A percentile compares a stretch with the other conserved stretches of the same genome.
Evolutionary conservation across 2,797 vertebrate species (phyloP).

Genomic region (Crocidura indochinensis): DNA sequence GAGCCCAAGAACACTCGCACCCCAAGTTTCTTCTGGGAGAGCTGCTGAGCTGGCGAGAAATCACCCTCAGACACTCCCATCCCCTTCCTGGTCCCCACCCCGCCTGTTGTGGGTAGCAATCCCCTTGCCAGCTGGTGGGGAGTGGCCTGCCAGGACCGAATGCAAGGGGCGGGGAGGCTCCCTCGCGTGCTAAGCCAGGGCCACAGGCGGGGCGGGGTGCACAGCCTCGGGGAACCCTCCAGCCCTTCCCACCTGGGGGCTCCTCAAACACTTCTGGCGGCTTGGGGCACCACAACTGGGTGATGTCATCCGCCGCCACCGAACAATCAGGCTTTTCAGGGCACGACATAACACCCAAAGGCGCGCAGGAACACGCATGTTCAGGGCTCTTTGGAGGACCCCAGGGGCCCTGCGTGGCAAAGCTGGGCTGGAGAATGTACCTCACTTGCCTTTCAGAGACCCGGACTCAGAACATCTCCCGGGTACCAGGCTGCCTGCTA

Average conservation of each 20-base stretch:
- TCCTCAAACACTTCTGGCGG: conserved; percentile 88
- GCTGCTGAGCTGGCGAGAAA: background rate
- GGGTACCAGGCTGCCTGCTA: conserved; percentile 52
- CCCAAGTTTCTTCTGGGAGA: background rate
- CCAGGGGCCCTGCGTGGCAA: conserved; percentile 70
- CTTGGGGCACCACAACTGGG: conserved; percentile 84
- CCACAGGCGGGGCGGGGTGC: conserved; percentile 83
- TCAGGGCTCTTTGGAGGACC: conserved; percentile 78
- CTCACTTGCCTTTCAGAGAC: conserved; percentile 83
- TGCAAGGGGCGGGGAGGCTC: conserved; percentile 45
- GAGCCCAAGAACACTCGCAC: too few species aligned
- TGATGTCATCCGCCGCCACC: conserved; percentile 84
- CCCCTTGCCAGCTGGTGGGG: too few species aligned
- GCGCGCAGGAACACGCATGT: conserved; percentile 89
- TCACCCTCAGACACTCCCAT: background rate
- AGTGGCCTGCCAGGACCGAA: background rate
- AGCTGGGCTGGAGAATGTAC: conserved; percentile 86
- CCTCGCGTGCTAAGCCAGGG: conserved; percentile 81
- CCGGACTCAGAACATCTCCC: conserved; percentile 84
- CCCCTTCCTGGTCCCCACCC: background rate
- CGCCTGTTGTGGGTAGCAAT: background rate
- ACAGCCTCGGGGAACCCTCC: conserved; percentile 80
- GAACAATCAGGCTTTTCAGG: conserved; percentile 90
- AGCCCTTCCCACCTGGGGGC: conserved; percentile 90
- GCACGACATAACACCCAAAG: conserved; percentile 90